Evolutionary conservation across 1,140 invertebrate genomes (phyloP).

Genomic region (Drosophila triauraria): DNA sequence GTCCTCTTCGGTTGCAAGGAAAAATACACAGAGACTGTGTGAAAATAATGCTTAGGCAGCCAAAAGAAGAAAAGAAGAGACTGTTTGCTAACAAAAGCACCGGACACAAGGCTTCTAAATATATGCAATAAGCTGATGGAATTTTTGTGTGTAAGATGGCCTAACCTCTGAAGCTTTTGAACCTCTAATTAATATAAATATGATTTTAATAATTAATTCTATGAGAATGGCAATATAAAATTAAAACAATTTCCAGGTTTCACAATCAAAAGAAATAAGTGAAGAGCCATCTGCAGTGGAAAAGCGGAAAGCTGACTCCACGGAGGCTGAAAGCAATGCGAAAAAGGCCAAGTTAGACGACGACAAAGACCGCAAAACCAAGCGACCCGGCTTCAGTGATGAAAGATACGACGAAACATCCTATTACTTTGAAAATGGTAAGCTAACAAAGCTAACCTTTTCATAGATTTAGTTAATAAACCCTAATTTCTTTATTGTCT

Average conservation of each 20-base stretch:
- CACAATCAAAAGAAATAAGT: neutral
- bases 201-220: neutral
- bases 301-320: slow-evolving; percentile 46
- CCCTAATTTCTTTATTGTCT: slow-evolving; percentile 20
- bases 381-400: slow-evolving; percentile 95
- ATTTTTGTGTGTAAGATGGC: slow-evolving; percentile 12
- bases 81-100: slow-evolving; percentile 25
- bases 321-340: neutral
- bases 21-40: slow-evolving; percentile 39
- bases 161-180: neutral
- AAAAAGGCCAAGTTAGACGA: slow-evolving; percentile 95
- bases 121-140: slow-evolving; percentile 26
- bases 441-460: slow-evolving; percentile 40
- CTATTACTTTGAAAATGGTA: slow-evolving; percentile 98
- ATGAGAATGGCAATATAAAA: neutral
- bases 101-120: slow-evolving; percentile 2
- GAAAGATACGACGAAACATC: slow-evolving; percentile 97
- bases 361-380: slow-evolving; percentile 95
- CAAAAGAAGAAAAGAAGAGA: slow-evolving; percentile 20
- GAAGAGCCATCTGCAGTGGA: slow-evolving; percentile 25
- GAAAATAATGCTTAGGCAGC: slow-evolving; percentile 43
- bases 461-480: neutral
- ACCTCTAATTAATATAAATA: neutral
- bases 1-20: slow-evolving; percentile 21
- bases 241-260: slow-evolving; percentile 1